phyloP scores from a whole-genome alignment of 2,888 invertebrate genomes.

The Rotaria magnacalcarata region DNA sequence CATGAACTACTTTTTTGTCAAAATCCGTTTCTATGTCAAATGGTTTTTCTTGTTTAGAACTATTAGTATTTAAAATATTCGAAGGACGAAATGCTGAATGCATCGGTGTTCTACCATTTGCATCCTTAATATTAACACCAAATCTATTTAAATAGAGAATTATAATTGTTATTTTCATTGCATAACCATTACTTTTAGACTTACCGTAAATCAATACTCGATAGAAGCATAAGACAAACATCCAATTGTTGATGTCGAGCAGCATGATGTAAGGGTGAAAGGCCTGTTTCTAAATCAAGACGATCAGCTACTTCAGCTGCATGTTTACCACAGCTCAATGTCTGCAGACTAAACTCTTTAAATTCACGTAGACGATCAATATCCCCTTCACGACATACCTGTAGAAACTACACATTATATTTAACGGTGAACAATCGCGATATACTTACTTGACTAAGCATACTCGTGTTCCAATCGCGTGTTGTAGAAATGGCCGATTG shows the following conservation, averaged over 20 bases:
- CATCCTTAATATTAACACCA: constrained; percentile 21
- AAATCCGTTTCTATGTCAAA: background rate
- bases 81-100: constrained; percentile 16
- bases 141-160: background rate
- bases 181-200: background rate
- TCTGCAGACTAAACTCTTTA: background rate
- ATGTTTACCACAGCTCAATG: background rate
- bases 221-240: background rate
- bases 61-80: background rate
- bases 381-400: background rate
- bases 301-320: constrained; percentile 1
- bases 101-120: constrained; percentile 3
- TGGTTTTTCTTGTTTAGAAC: background rate
- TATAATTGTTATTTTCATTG: background rate
- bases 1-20: background rate
- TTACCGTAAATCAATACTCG: background rate
- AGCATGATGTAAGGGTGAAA: constrained; percentile 29
- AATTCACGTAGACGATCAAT: background rate
- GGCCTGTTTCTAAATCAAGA: background rate
- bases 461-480: background rate
- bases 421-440: too few relatives aligned
- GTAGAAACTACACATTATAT: background rate
- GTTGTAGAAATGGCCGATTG: background rate
- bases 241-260: constrained; percentile 20
- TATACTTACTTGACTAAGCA: background rate